Percentiles rank a stretch among this genome's conserved stretches.
phyloP scores from a whole-genome alignment of 1,140 invertebrate genomes.

The Cheumatopsyche charites region DNA sequence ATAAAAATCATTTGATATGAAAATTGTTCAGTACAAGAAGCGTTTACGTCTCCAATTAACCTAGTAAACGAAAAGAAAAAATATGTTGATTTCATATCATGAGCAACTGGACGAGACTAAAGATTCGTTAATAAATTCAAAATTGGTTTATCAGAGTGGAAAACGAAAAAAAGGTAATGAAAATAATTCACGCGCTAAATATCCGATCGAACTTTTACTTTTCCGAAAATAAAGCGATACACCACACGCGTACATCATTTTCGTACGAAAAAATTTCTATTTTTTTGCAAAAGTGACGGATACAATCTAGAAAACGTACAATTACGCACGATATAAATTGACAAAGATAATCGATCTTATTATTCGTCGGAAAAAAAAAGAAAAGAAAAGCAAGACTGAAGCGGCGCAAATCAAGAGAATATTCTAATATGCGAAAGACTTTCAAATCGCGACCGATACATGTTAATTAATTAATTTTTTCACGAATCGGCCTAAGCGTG shows the following conservation, averaged over 20 bases:
- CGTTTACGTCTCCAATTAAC: conserved; percentile 24
- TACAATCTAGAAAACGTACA: no score
- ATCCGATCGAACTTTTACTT: conserved; percentile 24
- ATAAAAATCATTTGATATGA: conserved; percentile 8
- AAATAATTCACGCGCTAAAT: conserved; percentile 21
- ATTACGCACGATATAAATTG: no score
- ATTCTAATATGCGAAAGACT: no score
- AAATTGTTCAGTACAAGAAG: neutral
- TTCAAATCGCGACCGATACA: no score
- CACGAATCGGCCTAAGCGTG: no score
- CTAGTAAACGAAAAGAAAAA: conserved; percentile 24
- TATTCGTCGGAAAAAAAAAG: no score
- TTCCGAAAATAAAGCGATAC: conserved; percentile 2
- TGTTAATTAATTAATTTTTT: no score
- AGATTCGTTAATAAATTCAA: conserved; percentile 23
- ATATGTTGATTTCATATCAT: conserved; percentile 24
- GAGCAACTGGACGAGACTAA: neutral
- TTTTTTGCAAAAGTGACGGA: no score
- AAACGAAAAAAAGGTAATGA: conserved; percentile 16
- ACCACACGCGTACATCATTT: neutral
- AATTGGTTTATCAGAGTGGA: conserved; percentile 28
- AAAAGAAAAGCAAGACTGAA: no score
- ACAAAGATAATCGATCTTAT: no score
- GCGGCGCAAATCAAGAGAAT: no score
- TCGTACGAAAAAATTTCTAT: neutral